A percentile compares a stretch with the other conserved stretches of the same genome.
phyloP scores from a whole-genome alignment of 2,888 invertebrate genomes.

The Drosophila prostipennis region DNA sequence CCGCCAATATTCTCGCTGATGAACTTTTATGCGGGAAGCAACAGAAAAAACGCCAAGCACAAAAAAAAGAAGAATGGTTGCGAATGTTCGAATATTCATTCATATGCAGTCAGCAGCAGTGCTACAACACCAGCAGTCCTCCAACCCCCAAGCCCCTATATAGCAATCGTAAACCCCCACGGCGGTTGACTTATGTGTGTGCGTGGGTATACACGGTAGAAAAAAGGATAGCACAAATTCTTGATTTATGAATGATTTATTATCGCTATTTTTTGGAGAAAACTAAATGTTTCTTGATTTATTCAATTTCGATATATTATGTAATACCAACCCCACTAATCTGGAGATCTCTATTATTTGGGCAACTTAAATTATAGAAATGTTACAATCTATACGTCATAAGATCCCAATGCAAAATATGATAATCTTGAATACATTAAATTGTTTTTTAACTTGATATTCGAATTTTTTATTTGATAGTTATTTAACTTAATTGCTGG shows the following conservation, averaged over 20 bases:
- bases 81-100: conserved; percentile 76
- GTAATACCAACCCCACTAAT: no score
- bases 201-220: conserved; percentile 4
- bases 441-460: no score
- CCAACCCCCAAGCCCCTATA: neutral
- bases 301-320: no score
- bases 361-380: no score
- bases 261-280: no score
- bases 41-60: conserved; percentile 24
- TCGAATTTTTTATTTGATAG: no score
- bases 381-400: no score
- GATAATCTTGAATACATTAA: no score
- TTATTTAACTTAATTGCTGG: no score
- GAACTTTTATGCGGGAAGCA: conserved; percentile 69
- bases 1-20: conserved; percentile 75
- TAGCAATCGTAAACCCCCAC: conserved; percentile 56
- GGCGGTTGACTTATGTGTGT: conserved; percentile 66
- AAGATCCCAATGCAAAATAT: no score
- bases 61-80: conserved; percentile 40
- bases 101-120: conserved; percentile 72
- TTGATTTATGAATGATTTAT: neutral
- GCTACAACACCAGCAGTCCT: conserved; percentile 27
- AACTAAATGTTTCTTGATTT: no score
- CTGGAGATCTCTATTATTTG: no score
- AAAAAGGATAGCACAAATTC: neutral